Evolutionary conservation across 2,797 vertebrate genomes (phyloP), one percentile per base, ranked within the genome.

Genomic region (Acipenser oxyrinchus): DNA sequence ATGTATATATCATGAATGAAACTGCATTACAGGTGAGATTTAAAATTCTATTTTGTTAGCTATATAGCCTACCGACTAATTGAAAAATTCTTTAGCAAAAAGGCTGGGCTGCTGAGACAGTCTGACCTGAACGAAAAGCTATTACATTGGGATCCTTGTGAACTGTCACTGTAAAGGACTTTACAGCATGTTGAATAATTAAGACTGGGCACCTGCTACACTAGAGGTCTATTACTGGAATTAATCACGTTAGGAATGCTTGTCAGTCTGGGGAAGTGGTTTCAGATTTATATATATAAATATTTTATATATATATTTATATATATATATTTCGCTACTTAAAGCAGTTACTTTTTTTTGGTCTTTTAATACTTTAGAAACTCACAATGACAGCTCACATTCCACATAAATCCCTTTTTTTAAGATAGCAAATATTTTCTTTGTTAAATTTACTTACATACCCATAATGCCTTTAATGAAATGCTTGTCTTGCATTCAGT

Each of bases 201-300:
- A n/a, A 13, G 15, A 60, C 15, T n/a, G 8, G n/a, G 4, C 53
- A 55, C 53, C 7, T 55, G 53, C n/a, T 55, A 55, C 53, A 55
- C 18, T 62, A 48, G 18, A 6, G 60, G 18, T 37, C 8, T 18
- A 62, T 62, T 23, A 1, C 18, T 62, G 13, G 60, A 23, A 62
- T 62, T 37, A 62, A 23, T 62, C 60, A n/a, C 5, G 6, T 37
- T 8, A 9, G 18, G 60, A 62, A 62, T 60, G 59, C 59, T 37
- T 62, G 60, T 62, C 60, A 62, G 60, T 18, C 18, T 37, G 18
- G 60, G 48, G 60, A 37, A 48, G 15, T 62, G 60, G 59, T 62
- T 62, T 62, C 8, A 1, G 18, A 62, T 62, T 62, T 8, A 18
- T 9, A 12, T 58, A 10, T 1, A 58, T 12, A 58, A 52, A 11